Evolutionary conservation across 2,888 invertebrate genomes (phyloP), one percentile per base, ranked within the genome.

Genomic region (Cybosia mesomella): DNA sequence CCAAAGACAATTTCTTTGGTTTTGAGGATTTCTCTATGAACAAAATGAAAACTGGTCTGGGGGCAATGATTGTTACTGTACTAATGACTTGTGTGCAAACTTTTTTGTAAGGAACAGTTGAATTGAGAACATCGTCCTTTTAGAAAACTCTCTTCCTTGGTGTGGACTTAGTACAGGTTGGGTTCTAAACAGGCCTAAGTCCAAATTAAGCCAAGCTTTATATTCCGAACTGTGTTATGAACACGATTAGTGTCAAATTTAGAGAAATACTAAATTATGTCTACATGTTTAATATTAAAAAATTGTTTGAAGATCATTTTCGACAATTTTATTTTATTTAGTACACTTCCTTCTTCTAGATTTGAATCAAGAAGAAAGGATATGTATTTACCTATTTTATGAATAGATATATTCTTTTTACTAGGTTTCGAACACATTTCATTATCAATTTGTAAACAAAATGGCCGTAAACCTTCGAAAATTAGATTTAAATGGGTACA

Each of bases 201-300:
- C 82, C 74, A 70, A 82, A 73, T 66, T 77, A 82, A 89, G 87
- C 86, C 71, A 86, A 90, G 87, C 89, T 89, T 87, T 82, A 83
- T 58, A 71, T 74, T 66, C 71, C 67, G 64, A 74, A 74, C 66
- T 78, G 88, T 88, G 88, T 89, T 88, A 74, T 71, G 76, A 88
- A 89, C 89, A 87, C 87, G 62, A 66, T 13, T 76, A 77, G 71
- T 77, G 79, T 80, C 86, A 86, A 88, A 88, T 78, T 71, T 87
- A 85, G 74, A 70, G 72, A 83, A 75, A 68, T 71, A 72, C 55
- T 22, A 66, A 68, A 79, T 62, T 69, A 69, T 67, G 64, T 78
- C 75, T 72, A 74, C 64, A 72, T 64, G 10, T 61, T 70, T 64
- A 61, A 68, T 73, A 70, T 67, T 57, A 66, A 57, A 72, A 68